phyloP scores from a whole-genome alignment of 2,888 invertebrate genomes.

The Iphiclides podalirius region DNA sequence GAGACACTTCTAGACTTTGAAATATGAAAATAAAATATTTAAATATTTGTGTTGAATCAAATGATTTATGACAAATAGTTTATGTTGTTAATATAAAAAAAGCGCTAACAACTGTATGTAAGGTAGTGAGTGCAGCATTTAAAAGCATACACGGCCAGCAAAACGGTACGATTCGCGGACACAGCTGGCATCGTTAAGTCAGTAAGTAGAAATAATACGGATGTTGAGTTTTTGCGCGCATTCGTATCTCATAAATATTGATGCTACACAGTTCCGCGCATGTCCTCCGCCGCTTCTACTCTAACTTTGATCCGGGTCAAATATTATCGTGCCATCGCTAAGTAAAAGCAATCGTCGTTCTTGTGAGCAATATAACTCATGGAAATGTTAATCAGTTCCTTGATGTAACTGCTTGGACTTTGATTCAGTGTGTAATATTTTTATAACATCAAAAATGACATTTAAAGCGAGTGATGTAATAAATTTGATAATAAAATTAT shows the following conservation, averaged over 20 bases:
- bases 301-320: slow-evolving; percentile 53
- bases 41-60: not conserved
- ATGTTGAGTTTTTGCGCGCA: slow-evolving; percentile 59
- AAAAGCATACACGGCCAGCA: not conserved
- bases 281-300: slow-evolving; percentile 34
- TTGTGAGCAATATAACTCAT: slow-evolving; percentile 9
- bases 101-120: not conserved
- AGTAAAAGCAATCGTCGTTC: slow-evolving; percentile 22
- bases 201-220: slow-evolving; percentile 41
- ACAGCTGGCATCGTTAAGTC: not conserved
- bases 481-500: not conserved
- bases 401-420: slow-evolving; percentile 5
- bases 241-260: slow-evolving; percentile 50
- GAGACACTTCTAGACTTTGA: not conserved
- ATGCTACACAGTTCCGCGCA: slow-evolving; percentile 39
- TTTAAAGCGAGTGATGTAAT: not conserved
- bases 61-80: no score
- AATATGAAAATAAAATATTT: not conserved
- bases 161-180: not conserved
- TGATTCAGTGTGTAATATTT: not conserved
- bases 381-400: slow-evolving; percentile 16
- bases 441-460: not conserved
- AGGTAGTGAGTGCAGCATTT: not conserved
- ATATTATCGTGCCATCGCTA: slow-evolving; percentile 36
- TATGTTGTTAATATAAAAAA: no score